These are phyloP conservation scores for Cheilosia scutellata DNA, from an alignment of 2,888 invertebrate species.

Conservation along the genomic window DNA sequence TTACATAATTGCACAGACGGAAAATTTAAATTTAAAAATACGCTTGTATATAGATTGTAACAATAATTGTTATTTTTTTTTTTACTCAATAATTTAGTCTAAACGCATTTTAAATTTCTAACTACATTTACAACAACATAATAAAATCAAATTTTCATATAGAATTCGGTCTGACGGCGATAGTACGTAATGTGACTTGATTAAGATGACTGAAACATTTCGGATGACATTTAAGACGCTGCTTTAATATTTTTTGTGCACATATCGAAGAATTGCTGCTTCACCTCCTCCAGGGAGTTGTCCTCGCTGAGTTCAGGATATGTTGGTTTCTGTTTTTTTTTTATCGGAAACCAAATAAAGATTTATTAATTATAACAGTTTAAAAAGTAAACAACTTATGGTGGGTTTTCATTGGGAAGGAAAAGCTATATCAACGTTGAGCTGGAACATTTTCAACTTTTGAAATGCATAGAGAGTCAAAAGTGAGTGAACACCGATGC, in stretches of 20 bases:
- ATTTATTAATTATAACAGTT: background rate
- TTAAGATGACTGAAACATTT: background rate
- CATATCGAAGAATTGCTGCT: constrained; percentile 82
- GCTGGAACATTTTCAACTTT: no score
- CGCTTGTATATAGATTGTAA: constrained; percentile 42
- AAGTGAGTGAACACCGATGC: no score
- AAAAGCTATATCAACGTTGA: no score
- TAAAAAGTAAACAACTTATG: background rate
- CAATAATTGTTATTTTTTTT: constrained; percentile 39
- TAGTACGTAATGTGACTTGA: constrained; percentile 13
- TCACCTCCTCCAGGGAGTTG: constrained; percentile 81
- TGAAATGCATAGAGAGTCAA: no score
- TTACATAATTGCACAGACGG: constrained; percentile 38
- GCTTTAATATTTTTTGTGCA: constrained; percentile 69
- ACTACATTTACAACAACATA: constrained; percentile 61
- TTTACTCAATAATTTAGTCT: constrained; percentile 58
- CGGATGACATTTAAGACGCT: constrained; percentile 6
- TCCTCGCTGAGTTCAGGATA: constrained; percentile 82
- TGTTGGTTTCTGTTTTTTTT: constrained; percentile 79
- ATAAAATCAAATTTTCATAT: constrained; percentile 30
- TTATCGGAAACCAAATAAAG: background rate
- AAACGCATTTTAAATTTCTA: constrained; percentile 59
- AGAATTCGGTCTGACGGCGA: constrained; percentile 17
- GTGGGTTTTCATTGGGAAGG: background rate
- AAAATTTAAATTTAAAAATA: constrained; percentile 48